A percentile compares a stretch with the other conserved stretches of the same genome.
These are phyloP conservation scores for Folsomia manolachei DNA, from an alignment of 2,888 invertebrate genomes.

Conservation along the genomic window DNA sequence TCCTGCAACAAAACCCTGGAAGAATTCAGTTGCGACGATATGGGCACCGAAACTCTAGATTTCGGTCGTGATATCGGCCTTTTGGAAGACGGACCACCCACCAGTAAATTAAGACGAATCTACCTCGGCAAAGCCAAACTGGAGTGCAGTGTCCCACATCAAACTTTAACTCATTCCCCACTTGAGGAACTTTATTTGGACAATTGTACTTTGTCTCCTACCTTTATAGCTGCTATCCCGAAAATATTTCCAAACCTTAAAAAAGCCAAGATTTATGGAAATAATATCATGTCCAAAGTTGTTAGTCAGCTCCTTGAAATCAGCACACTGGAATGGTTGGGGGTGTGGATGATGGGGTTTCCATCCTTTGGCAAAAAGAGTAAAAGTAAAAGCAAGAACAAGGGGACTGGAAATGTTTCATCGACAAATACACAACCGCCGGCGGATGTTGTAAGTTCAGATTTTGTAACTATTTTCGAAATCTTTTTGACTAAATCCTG, in stretches of 20 bases:
- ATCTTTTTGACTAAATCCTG: not conserved
- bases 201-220: not conserved
- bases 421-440: too few species aligned
- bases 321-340: slow-evolving; percentile 13
- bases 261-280: slow-evolving; percentile 9
- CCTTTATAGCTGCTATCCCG: slow-evolving; percentile 3
- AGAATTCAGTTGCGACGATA: slow-evolving; percentile 1
- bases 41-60: slow-evolving; percentile 7
- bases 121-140: slow-evolving; percentile 5
- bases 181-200: slow-evolving; percentile 21
- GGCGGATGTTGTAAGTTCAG: not conserved
- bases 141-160: not conserved
- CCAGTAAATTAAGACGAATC: not conserved
- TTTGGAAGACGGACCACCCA: not conserved
- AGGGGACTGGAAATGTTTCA: too few species aligned
- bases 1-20: not conserved
- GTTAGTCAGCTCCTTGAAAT: slow-evolving; percentile 4
- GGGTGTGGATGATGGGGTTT: slow-evolving; percentile 10
- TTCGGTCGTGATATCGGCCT: not conserved
- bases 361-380: not conserved
- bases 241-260: slow-evolving; percentile 18
- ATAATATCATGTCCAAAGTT: not conserved
- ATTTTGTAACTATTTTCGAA: not conserved
- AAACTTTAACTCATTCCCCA: not conserved
- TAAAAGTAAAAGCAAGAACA: too few species aligned